Conservation (phyloP, 1,140 invertebrate genomes). For the Coelopa frigida region DNA sequence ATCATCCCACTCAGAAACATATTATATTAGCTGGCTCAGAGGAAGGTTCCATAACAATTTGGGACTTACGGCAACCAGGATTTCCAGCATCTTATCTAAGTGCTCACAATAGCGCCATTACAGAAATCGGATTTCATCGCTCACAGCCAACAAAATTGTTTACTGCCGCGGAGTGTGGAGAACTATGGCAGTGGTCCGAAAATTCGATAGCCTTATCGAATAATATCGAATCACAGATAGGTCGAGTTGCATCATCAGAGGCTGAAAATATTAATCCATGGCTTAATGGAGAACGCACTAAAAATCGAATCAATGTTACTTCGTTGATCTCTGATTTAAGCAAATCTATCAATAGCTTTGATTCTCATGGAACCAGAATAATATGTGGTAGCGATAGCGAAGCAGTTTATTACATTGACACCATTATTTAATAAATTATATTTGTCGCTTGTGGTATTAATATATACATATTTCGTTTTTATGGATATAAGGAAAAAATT, state of each 20-base stretch:
- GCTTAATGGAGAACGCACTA: slow-evolving; percentile 57
- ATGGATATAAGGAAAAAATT: too few relatives aligned
- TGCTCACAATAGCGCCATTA: slow-evolving; percentile 67
- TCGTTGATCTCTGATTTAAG: slow-evolving; percentile 62
- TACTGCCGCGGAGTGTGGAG: slow-evolving; percentile 69
- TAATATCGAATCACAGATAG: slow-evolving; percentile 17
- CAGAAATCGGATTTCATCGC: slow-evolving; percentile 77
- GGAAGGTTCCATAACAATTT: slow-evolving; percentile 73
- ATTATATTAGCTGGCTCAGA: slow-evolving; percentile 72
- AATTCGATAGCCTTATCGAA: slow-evolving; percentile 22
- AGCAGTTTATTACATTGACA: slow-evolving; percentile 67
- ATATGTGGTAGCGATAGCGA: slow-evolving; percentile 78
- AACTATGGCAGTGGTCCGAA: slow-evolving; percentile 81
- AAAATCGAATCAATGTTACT: slow-evolving; percentile 64
- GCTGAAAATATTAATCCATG: slow-evolving; percentile 51
- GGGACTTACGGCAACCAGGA: slow-evolving; percentile 76
- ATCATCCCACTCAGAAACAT: slow-evolving; percentile 80
- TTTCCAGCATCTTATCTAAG: slow-evolving; percentile 73
- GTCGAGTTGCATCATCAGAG: too few relatives aligned
- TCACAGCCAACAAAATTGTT: slow-evolving; percentile 74
- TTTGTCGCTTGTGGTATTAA: background rate
- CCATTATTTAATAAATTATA: slow-evolving; percentile 45
- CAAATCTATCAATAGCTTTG: slow-evolving; percentile 71
- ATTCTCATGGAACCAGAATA: slow-evolving; percentile 62
- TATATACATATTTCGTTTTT: too few relatives aligned